Percentiles rank a stretch among this genome's conserved stretches.
These are phyloP conservation scores for Dendrocincla fuliginosa DNA, from an alignment of 2,797 vertebrate genomes.

Conservation along the genomic window DNA sequence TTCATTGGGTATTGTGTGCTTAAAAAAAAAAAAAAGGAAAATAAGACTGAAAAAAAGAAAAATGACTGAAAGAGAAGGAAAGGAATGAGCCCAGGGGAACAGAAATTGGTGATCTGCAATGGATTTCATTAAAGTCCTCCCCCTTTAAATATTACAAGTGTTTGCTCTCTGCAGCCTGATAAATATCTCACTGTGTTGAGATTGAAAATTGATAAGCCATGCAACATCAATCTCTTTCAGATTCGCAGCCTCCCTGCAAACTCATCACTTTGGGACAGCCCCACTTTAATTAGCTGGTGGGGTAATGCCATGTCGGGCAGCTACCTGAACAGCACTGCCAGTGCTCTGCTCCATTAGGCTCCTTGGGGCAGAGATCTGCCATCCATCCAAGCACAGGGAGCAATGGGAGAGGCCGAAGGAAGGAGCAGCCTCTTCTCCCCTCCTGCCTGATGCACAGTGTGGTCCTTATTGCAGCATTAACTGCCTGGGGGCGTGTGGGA, in stretches of 20 bases:
- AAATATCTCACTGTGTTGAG: slow-evolving; percentile 26
- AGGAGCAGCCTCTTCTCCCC: not conserved
- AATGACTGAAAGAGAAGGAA: not conserved
- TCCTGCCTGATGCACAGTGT: not conserved
- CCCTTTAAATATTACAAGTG: slow-evolving; percentile 41
- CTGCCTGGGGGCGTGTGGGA: not conserved
- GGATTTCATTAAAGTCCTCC: slow-evolving; percentile 52
- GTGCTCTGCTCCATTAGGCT: slow-evolving; percentile 48
- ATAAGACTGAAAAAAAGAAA: not conserved
- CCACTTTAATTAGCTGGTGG: slow-evolving; percentile 3
- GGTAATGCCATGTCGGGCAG: not conserved
- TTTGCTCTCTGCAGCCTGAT: not conserved
- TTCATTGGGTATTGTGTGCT: not conserved
- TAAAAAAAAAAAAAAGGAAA: not conserved
- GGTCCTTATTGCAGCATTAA: not conserved
- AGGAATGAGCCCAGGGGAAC: slow-evolving; percentile 27
- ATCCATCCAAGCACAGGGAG: not conserved
- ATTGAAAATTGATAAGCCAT: slow-evolving; percentile 49
- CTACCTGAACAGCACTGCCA: not conserved
- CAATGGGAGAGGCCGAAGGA: not conserved
- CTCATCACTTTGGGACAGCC: not conserved
- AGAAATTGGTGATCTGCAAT: slow-evolving; percentile 52
- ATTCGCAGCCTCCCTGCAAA: not conserved
- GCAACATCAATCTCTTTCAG: not conserved
- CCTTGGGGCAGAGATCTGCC: slow-evolving; percentile 9